phyloP scores from a whole-genome alignment of 2,113 vertebrate species.

The Rhinoderma darwinii region DNA sequence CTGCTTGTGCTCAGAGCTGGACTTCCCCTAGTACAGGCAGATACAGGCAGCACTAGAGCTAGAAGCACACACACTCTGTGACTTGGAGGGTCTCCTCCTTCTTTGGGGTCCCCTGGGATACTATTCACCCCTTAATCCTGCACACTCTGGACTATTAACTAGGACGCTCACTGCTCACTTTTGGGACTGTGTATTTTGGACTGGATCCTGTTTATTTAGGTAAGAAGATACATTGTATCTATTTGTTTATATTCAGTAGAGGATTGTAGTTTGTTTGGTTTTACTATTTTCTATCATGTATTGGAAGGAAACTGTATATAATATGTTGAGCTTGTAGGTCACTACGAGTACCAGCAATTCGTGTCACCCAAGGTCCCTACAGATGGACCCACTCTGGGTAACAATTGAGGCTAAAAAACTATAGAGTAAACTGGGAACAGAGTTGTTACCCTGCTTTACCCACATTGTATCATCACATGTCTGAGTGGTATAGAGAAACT shows the following conservation, averaged over 20 bases:
- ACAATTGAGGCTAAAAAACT: background rate
- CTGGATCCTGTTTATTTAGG: background rate
- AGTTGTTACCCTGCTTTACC: background rate
- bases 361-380: background rate
- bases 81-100: background rate
- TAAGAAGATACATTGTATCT: conserved; percentile 19
- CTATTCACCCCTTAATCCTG: background rate
- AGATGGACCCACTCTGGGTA: background rate
- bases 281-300: no score
- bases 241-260: background rate
- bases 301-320: no score
- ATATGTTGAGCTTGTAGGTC: background rate
- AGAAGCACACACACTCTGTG: background rate
- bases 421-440: background rate
- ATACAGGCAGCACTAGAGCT: background rate
- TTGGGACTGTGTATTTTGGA: background rate
- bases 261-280: no score
- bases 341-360: background rate
- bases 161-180: background rate
- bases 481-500: background rate
- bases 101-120: conserved; percentile 34
- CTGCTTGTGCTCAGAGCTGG: background rate
- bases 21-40: background rate
- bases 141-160: background rate
- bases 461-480: background rate